phyloP scores from a whole-genome alignment of 2,797 vertebrate genomes.

The Carapus acus region DNA sequence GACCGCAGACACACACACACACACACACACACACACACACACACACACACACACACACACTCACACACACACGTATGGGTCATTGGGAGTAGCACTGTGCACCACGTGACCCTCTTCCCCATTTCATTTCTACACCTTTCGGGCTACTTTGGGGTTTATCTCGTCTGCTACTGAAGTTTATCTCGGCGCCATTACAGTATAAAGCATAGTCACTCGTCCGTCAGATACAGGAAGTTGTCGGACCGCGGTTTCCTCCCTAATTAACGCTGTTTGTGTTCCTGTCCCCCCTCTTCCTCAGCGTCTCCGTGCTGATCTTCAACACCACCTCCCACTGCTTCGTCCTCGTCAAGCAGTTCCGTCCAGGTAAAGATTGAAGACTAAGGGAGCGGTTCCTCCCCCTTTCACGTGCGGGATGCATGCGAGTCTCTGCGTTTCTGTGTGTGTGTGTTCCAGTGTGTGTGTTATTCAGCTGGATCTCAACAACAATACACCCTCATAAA shows the following conservation, averaged over 20 bases:
- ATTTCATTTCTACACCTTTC: slow-evolving; percentile 23
- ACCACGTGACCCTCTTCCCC: slow-evolving; percentile 14
- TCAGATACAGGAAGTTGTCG: no score
- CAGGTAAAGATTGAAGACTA: slow-evolving; percentile 82
- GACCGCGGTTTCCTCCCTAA: no score
- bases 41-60: slow-evolving; percentile 22
- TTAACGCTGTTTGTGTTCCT: not conserved
- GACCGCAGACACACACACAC: slow-evolving; percentile 43
- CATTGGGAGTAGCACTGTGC: slow-evolving; percentile 5
- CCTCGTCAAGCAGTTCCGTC: slow-evolving; percentile 95
- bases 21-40: no score
- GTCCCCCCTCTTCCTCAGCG: slow-evolving; percentile 63
- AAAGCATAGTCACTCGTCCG: no score
- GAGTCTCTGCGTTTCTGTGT: slow-evolving; percentile 3
- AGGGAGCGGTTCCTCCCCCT: not conserved
- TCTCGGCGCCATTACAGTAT: no score
- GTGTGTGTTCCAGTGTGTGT: slow-evolving; percentile 43
- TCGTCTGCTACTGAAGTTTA: no score
- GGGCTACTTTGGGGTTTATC: not conserved
- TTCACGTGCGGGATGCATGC: no score
- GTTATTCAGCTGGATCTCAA: slow-evolving; percentile 40
- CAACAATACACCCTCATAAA: slow-evolving; percentile 62
- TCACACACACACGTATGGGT: slow-evolving; percentile 17
- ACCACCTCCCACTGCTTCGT: slow-evolving; percentile 86
- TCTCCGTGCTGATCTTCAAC: slow-evolving; percentile 90